Conservation (phyloP, 2,888 invertebrate genomes). For the Lottia scabra region DNA sequence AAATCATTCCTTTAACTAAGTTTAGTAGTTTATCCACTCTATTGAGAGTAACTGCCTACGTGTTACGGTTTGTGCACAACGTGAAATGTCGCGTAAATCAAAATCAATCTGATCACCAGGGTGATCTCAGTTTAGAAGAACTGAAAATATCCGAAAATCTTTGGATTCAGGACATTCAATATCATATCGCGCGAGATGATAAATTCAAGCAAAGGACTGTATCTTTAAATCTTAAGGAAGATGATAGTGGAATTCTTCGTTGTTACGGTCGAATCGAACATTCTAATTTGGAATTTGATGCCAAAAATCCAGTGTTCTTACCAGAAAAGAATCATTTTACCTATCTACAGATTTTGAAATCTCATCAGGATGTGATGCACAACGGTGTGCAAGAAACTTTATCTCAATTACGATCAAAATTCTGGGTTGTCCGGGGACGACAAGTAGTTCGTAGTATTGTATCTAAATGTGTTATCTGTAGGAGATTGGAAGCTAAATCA, state of each 20-base stretch:
- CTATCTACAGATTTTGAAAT: background rate
- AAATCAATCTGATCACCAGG: background rate
- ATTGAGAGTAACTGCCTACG: background rate
- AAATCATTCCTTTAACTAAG: background rate
- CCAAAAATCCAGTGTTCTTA: background rate
- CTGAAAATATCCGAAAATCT: background rate
- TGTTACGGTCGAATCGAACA: background rate
- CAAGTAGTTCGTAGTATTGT: background rate
- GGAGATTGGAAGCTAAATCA: background rate
- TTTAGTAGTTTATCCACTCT: background rate
- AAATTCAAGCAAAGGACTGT: background rate
- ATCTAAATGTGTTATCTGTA: background rate
- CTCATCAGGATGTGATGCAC: background rate
- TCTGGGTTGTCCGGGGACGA: background rate
- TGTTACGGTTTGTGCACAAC: background rate
- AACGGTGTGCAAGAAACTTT: constrained; percentile 2
- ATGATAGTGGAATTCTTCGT: background rate
- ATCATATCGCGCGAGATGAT: background rate
- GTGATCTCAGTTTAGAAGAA: background rate
- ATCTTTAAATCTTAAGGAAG: background rate
- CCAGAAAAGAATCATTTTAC: background rate
- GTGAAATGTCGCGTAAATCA: background rate
- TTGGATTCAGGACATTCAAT: background rate
- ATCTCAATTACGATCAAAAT: background rate
- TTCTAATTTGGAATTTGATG: background rate